Evolutionary conservation across 30 jellyfish, hydroid and myxozoan species (phyloP), one percentile per base, ranked within the genome.

Genomic region (Cassiopea andromeda): DNA sequence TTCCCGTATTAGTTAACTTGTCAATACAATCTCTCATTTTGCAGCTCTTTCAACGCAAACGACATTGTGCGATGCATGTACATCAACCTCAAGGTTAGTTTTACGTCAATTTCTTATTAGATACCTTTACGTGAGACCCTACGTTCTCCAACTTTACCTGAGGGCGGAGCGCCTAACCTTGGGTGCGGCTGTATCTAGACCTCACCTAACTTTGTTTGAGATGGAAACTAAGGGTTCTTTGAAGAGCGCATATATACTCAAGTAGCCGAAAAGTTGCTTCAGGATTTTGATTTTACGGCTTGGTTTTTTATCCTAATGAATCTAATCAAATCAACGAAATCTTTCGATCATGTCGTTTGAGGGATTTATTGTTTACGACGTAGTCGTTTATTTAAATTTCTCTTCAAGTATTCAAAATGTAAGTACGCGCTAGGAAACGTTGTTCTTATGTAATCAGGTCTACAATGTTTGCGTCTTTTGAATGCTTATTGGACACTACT

Each of bases 51-150:
- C 78, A 73, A 77, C 90, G 78, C 90, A 77, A 82, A 87, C 82
- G 79, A 83, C 97, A 38, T 61, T 78, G 27, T 91, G 97, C 84
- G 97, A 91, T 91, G 97, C 97, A 48, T 91, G 97, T 78, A 91
- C 97, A 19, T 91, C 97, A 38, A 91, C 97, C 3, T 91, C 97
- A 74, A 91, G 97, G 97, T 91, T 13, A 79, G 91, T 83, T 46
- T 14, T 38, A 43, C 6, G 10, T 17, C 38, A 8, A 14, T 18
- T 43, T 7, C 9, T 75, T 44, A 18, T 13, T 18, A 2, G 70
- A 1, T 54, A 46, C 48, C 15, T 75, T 54, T 15, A 44, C 12
- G 47, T 46, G 18, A 73, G 81, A 73, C 69, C 69, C 85, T 47
- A 1, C 12, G 64, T 54, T 54, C 64, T 54, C 64, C 64, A 54